Evolutionary conservation across 2,888 invertebrate species (phyloP), one percentile per base, ranked within the genome.

Genomic region (Gastrophysa polygoni): DNA sequence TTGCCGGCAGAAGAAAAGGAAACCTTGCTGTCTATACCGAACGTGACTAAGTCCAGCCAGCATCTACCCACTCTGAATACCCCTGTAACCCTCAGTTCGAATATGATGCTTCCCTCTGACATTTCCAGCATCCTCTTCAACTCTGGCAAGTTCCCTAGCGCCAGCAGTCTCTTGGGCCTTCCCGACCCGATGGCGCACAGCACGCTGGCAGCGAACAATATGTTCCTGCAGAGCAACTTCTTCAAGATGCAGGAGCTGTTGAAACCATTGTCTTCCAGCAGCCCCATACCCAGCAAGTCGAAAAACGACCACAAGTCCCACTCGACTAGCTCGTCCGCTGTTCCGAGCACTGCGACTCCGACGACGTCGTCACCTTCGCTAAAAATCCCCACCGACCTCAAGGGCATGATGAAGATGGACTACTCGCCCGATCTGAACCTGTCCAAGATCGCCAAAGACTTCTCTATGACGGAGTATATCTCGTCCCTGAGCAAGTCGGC

Each of bases 101-200:
- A 86, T 73, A 80, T 87, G 32, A 86, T 87, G 86, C 83, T 87
- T 79, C 86, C 87, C 64, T 85, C 86, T 0, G 88, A 89, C 71
- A 86, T 89, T 56, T 87, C 90, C 0, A 87, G 85, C 75, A 88
- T 90, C 57, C 81, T 90, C 55, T 89, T 90, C 74, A 89, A 87
- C 57, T 85, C 87, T 1, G 88, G 86, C 47, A 88, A 87, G 78
- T 88, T 87, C 75, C 87, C 88, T 1, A 86, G 85, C 68, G 85
- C 86, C 11, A 86, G 85, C 17, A 78, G 85, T 47, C 82, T 89
- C 56, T 81, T 89, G 32, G 87, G 87, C 4, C 87, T 90, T 70
- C 89, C 91, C 0, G 92, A 92, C 80, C 90, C 91, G 0, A 85
- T 92, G 82, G 88, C 91, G 0, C 90, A 91, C 75, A 87, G 90